Base-by-base conservation (phyloP, 2,797 vertebrate genomes). In the Podarcis lilfordi region DNA sequence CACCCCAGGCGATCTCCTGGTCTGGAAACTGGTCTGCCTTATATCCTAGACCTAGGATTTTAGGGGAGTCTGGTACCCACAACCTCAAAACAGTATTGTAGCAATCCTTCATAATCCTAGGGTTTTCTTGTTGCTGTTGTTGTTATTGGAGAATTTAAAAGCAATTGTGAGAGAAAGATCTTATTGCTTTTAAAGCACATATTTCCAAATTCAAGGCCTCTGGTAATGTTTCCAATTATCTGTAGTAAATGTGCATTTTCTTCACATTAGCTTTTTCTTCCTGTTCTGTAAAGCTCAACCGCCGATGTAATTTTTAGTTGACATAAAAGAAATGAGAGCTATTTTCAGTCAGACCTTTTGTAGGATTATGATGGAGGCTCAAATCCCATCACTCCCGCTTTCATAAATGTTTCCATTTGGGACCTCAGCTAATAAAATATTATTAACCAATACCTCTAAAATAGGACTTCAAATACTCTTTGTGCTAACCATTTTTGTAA, bases 251-350 rank as follows among this genome's bases (percentile, higher is more conserved):
- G 59, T 74, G 35, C 13, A 81, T 81, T 89, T 85, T 76, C 71
- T 76, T 50, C 71, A 68, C 7, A 27, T 23, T 8, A 50, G 68
- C n/a, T 32, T 17, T 27, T 37, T 29, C 27, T 27, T 80, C 19
- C 76, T 40, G 35, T 85, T 85, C 71, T 68, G 35, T 85, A 85
- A 81, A 80, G 19, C 84, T 85, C 55, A 68, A 45, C 69, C 29
- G 43, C 71, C 50, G 50, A 80, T 81, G 61, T 35, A 84, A 88
- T 88, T 84, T 86, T 81, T 81, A 81, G 77, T 89, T 89, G 83
- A 76, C 88, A 81, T 75, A 85, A 88, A 88, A 88, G 87, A 80
- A 88, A 85, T 75, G 83, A 89, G 78, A 81, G 27, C n/a, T 55
- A 81, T 85, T 85, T 85, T 68, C 71, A 85, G 83, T 85, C 88